Conservation (phyloP, 2,113 vertebrate genomes). For the Amblyopsis rosae region DNA sequence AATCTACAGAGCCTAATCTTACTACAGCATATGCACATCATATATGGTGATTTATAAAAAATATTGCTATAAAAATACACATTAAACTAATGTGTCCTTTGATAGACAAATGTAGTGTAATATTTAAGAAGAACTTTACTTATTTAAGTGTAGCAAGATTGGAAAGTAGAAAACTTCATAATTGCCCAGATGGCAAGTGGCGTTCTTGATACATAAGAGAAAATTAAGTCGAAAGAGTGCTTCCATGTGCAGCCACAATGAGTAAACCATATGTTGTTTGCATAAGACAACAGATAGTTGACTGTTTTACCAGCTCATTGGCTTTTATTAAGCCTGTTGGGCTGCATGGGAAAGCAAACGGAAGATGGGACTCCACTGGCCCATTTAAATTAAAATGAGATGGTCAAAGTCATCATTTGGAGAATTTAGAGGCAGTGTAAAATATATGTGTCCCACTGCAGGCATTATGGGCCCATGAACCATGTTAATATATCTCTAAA, state of each 20-base stretch:
- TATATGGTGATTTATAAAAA: no score
- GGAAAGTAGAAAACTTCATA: slow-evolving; percentile 52
- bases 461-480: slow-evolving; percentile 31
- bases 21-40: no score
- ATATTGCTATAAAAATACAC: no score
- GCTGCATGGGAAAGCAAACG: slow-evolving; percentile 62
- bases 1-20: no score
- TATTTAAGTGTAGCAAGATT: slow-evolving; percentile 32
- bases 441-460: slow-evolving; percentile 17
- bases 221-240: slow-evolving; percentile 55
- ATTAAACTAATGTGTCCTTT: no score
- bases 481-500: slow-evolving; percentile 36
- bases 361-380: slow-evolving; percentile 62
- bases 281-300: slow-evolving; percentile 52
- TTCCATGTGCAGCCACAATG: slow-evolving; percentile 49
- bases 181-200: slow-evolving; percentile 64
- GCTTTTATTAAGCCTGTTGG: slow-evolving; percentile 73
- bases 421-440: slow-evolving; percentile 58
- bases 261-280: slow-evolving; percentile 69
- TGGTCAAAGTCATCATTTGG: slow-evolving; percentile 72
- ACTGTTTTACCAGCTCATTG: slow-evolving; percentile 71
- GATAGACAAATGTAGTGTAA: no score
- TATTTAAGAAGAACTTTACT: no score
- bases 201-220: slow-evolving; percentile 45
- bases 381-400: slow-evolving; percentile 75